These are phyloP conservation scores for Chauna torquata DNA, from an alignment of 2,113 vertebrate species.

Conservation along the genomic window DNA sequence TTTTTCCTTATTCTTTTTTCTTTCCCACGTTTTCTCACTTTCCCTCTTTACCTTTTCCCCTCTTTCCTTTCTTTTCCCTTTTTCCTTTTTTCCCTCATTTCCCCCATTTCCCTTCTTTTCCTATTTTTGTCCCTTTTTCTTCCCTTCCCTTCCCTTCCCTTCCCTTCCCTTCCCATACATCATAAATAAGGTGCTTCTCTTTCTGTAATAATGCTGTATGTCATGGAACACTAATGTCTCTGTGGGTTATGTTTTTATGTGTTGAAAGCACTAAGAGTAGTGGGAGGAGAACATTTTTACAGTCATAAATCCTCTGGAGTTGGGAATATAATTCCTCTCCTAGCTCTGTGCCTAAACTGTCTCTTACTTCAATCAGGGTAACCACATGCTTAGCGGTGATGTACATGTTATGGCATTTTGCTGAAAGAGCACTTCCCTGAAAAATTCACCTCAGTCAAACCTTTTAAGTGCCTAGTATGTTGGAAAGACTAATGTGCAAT, in stretches of 20 bases:
- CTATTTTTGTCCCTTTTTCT: no score
- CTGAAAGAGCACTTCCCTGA: neutral
- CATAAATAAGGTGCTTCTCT: neutral
- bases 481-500: neutral
- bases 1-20: neutral
- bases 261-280: neutral
- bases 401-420: neutral
- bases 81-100: fast-evolving
- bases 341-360: neutral
- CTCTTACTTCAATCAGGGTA: neutral
- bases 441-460: neutral
- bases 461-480: neutral
- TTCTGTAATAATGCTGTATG: neutral
- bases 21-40: no score
- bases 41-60: no score
- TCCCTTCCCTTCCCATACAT: neutral
- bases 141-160: neutral
- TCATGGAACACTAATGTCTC: neutral
- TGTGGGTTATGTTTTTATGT: neutral
- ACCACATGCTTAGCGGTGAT: neutral
- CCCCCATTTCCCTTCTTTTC: no score
- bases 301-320: neutral
- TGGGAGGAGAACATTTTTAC: neutral
- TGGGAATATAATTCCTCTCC: neutral
- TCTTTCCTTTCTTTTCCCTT: no score